Conservation (phyloP, 53 echinoderm and acorn worm genomes). For the Arbacia lixula region DNA sequence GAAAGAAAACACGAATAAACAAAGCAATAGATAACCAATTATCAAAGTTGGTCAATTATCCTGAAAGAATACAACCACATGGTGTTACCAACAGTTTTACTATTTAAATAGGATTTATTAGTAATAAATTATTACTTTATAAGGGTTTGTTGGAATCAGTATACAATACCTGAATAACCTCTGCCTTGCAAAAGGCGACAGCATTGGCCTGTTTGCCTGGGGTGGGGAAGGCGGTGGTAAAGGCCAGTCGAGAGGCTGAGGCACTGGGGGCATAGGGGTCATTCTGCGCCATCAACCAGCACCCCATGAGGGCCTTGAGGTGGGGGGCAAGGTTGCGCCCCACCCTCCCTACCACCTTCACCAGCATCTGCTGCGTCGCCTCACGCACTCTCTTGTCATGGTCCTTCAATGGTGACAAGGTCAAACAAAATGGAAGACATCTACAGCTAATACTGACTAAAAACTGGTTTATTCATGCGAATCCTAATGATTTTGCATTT, state of each 20-base stretch:
- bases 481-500: too few relatives aligned
- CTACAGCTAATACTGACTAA: too few relatives aligned
- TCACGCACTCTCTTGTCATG: conserved; percentile 91
- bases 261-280: conserved; percentile 87
- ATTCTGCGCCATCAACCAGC: conserved; percentile 89
- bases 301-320: conserved; percentile 87
- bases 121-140: too few relatives aligned
- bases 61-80: too few relatives aligned
- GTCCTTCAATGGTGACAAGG: conserved; percentile 79
- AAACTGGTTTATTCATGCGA: too few relatives aligned
- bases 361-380: conserved; percentile 84
- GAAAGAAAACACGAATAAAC: too few relatives aligned
- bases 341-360: conserved; percentile 70
- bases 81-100: too few relatives aligned
- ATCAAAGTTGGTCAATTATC: too few relatives aligned
- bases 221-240: conserved; percentile 74
- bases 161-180: conserved; percentile 66
- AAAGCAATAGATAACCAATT: too few relatives aligned
- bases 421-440: too few relatives aligned
- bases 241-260: conserved; percentile 79
- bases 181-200: conserved; percentile 81
- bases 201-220: conserved; percentile 80
- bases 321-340: conserved; percentile 91
- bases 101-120: too few relatives aligned
- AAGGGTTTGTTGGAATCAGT: too few relatives aligned